Percentiles rank a stretch among this genome's conserved stretches.
Conservation (phyloP, 2,888 invertebrate genomes). For the Amblyjoppa fuscipennis region DNA sequence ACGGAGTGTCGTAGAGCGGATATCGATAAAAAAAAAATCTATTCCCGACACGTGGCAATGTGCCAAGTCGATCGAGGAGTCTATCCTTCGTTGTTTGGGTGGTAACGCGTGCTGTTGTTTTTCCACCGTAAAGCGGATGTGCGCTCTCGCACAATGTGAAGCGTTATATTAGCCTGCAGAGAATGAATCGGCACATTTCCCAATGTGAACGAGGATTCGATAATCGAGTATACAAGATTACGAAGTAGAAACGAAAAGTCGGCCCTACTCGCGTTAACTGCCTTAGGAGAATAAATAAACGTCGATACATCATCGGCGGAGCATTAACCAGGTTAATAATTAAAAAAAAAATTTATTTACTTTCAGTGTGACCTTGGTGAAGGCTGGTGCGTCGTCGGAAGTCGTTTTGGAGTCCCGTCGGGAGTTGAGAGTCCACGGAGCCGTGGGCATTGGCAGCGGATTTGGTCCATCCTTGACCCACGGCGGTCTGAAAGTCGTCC, state of each 20-base stretch:
- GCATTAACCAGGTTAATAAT: background rate
- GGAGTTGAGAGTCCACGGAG: conserved; percentile 88
- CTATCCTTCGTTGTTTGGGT: conserved; percentile 24
- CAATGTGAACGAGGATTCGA: background rate
- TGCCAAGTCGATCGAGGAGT: conserved; percentile 51
- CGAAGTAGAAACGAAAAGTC: conserved; percentile 27
- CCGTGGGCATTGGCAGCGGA: conserved; percentile 87
- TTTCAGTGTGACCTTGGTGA: conserved; percentile 83
- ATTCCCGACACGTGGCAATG: conserved; percentile 62
- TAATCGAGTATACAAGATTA: background rate
- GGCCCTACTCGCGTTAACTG: background rate
- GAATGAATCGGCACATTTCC: conserved; percentile 36
- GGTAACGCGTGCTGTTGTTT: conserved; percentile 37
- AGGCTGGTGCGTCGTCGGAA: conserved; percentile 82
- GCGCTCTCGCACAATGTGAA: conserved; percentile 1
- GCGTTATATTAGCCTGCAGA: conserved; percentile 31
- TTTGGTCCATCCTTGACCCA: conserved; percentile 90
- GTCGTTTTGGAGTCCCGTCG: conserved; percentile 82
- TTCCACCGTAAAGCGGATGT: background rate
- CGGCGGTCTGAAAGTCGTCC: conserved; percentile 91
- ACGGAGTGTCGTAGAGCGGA: conserved; percentile 16
- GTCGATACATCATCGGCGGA: background rate
- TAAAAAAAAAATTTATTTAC: conserved; percentile 67
- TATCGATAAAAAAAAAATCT: conserved; percentile 61
- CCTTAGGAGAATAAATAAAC: background rate